These are phyloP conservation scores for Cochlearius cochlearius DNA, from an alignment of 2,113 vertebrate genomes.

Conservation along the genomic window DNA sequence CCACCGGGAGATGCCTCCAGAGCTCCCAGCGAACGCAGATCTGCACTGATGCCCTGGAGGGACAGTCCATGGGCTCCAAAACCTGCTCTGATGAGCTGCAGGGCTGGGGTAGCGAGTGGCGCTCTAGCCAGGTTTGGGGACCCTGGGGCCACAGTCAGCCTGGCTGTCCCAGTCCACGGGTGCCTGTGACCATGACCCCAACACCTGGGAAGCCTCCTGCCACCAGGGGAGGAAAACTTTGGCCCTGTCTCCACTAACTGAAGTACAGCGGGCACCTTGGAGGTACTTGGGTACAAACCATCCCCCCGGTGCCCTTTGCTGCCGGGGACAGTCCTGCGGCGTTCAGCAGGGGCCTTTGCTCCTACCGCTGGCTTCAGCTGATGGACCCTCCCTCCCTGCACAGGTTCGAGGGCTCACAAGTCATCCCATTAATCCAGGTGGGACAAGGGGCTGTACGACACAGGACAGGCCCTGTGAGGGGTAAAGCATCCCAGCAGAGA, in stretches of 20 bases:
- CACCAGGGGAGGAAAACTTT: not conserved
- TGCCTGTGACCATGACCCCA: not conserved
- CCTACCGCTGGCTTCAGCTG: not conserved
- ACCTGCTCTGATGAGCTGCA: not conserved
- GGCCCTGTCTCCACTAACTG: not conserved
- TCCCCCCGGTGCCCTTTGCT: not conserved
- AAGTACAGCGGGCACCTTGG: not conserved
- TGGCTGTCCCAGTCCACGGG: not conserved
- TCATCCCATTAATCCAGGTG: not conserved
- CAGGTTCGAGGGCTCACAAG: not conserved
- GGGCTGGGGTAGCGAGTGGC: not conserved
- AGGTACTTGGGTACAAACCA: not conserved
- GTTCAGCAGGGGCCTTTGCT: not conserved
- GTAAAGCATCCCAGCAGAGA: not conserved
- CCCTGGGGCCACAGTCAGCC: not conserved
- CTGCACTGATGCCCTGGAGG: not conserved
- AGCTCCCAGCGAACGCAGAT: not conserved
- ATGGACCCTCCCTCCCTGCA: not conserved
- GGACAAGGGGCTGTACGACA: not conserved
- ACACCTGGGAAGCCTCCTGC: not conserved
- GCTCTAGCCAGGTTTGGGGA: not conserved
- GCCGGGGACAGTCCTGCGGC: not conserved
- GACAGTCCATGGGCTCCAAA: not conserved
- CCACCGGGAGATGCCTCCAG: not conserved
- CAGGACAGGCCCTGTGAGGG: not conserved